Evolutionary conservation across 1,140 invertebrate genomes (phyloP), one percentile per base, ranked within the genome.

Genomic region (Araneus ventricosus): DNA sequence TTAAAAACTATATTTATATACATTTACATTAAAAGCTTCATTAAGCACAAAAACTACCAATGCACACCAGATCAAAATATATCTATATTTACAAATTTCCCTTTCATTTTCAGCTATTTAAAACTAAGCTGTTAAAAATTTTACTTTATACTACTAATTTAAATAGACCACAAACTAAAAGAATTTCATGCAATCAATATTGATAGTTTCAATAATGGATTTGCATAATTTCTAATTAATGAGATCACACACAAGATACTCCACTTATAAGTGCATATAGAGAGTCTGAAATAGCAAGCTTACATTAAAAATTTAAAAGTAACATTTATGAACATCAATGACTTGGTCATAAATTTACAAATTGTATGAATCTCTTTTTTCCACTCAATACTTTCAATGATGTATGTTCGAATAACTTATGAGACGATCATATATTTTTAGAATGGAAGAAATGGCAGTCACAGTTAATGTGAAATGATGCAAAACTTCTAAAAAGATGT

Each of bases 401-500:
- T 34, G 30, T 30, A 75, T 75, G 70, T 34, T 75, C 34, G 17
- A 30, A 75, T n/a, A 27, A 67, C 27, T 67, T n/a, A 67, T 67
- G 63, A 30, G 17, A 75, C 34, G 30, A 75, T 75, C 27, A 75
- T 37, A 75, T 75, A 37, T 75, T 75, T 75, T 75, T 75, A 37
- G 70, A 20, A 34, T 75, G 70, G 70, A 37, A 75, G 30, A 34
- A 75, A 75, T 84, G 82, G 82, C 39, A 84, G 82, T 10, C 39
- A 84, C n/a, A 84, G 39, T 34, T 27, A 84, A 84, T 57, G 27
- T 57, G 82, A 84, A 52, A 84, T 27, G 45, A 84, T 84, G 82
- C 27, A 84, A 84, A 84, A 75, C 14, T 45, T 52, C 45, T 84
- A 84, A 84, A 84, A 84, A 84, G 82, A 84, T 45, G 45, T 84